A percentile compares a stretch with the other conserved stretches of the same genome.
These are phyloP conservation scores for Brachystomella parvula DNA, from an alignment of 1,140 invertebrate species.

Conservation along the genomic window DNA sequence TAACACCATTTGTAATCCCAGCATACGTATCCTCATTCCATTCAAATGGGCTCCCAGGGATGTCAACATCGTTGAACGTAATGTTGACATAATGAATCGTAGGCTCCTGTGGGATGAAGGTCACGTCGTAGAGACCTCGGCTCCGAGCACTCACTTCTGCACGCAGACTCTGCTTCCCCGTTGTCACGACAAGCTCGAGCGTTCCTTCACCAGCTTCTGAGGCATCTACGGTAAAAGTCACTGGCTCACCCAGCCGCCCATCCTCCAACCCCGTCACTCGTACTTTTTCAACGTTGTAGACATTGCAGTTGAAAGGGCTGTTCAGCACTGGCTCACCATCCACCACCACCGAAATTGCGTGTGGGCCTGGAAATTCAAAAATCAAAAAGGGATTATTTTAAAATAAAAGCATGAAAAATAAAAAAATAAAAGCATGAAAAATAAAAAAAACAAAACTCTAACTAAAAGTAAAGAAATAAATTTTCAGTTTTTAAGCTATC, in stretches of 20 bases:
- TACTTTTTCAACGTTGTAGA: conserved; percentile 81
- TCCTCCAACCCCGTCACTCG: conserved; percentile 61
- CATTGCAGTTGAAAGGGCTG: conserved; percentile 87
- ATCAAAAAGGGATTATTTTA: no score
- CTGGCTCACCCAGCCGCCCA: conserved; percentile 61
- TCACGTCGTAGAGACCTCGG: conserved; percentile 88
- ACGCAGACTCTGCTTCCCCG: conserved; percentile 59
- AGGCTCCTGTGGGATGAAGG: conserved; percentile 83
- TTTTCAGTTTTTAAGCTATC: no score
- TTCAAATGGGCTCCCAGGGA: conserved; percentile 34
- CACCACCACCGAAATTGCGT: conserved; percentile 69
- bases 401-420: no score
- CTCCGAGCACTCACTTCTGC: conserved; percentile 73
- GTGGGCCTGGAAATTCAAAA: conserved; percentile 65
- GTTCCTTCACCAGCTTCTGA: conserved; percentile 92
- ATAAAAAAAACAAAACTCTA: no score
- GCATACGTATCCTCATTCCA: conserved; percentile 49
- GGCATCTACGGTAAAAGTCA: conserved; percentile 88
- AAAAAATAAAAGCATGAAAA: conserved; percentile 34
- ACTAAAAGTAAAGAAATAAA: no score
- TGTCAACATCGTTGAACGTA: conserved; percentile 83
- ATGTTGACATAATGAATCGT: conserved; percentile 90
- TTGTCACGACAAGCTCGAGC: conserved; percentile 86
- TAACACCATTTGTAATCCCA: neutral
- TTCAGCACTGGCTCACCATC: conserved; percentile 75